Evolutionary conservation across 1,140 invertebrate species (phyloP).

Genomic region (Drosophila nebulosa): DNA sequence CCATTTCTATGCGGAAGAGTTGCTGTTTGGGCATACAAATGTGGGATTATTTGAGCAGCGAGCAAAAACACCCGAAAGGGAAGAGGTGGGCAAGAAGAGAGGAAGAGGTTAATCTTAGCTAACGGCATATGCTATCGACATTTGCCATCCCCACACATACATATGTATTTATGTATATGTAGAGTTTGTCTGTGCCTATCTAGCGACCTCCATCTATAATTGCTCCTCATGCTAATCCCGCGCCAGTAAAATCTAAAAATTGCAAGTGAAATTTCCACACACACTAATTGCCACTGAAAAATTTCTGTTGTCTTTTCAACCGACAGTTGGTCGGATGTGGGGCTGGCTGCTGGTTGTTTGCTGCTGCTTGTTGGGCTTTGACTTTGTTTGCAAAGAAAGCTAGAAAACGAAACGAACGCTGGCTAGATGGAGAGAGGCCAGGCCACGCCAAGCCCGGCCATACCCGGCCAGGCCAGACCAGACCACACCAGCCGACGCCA

Average conservation of each 20-base stretch:
- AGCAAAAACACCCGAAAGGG: not conserved
- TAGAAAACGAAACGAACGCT: constrained; percentile 3
- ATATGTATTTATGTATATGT: constrained; percentile 20
- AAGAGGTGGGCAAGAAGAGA: not conserved
- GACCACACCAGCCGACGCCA: no score
- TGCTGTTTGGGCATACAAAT: constrained; percentile 53
- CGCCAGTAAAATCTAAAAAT: constrained; percentile 62
- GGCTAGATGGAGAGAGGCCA: not conserved
- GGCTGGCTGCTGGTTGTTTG: not conserved
- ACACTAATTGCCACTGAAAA: constrained; percentile 68
- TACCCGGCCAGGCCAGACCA: no score
- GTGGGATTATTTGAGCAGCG: constrained; percentile 46
- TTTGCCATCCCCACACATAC: constrained; percentile 4
- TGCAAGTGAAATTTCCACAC: constrained; percentile 76
- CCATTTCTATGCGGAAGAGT: constrained; percentile 52
- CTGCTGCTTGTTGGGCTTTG: constrained; percentile 12
- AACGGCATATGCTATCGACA: constrained; percentile 50
- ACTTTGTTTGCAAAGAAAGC: constrained; percentile 73
- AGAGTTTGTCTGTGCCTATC: constrained; percentile 10
- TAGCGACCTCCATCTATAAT: constrained; percentile 71
- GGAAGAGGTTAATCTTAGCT: constrained; percentile 18
- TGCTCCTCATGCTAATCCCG: constrained; percentile 66
- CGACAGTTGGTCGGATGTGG: constrained; percentile 30
- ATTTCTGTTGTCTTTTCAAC: constrained; percentile 48
- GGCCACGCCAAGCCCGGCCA: no score